Evolutionary conservation across 2,113 vertebrate species (phyloP).

Genomic region (Laticauda laticaudata): DNA sequence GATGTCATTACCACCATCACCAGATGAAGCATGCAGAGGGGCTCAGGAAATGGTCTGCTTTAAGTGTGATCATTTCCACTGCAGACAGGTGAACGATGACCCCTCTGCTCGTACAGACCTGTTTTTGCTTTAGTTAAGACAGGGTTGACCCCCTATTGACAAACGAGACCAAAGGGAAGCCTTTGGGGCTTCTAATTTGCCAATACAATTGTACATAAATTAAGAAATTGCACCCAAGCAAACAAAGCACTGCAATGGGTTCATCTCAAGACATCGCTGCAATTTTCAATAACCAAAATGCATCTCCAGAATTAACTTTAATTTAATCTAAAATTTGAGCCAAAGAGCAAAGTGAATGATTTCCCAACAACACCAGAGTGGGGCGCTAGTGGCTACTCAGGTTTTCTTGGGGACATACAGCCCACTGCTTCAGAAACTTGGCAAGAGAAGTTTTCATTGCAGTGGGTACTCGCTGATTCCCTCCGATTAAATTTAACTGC

Average conservation of each 20-base stretch:
- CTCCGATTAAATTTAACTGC: slow-evolving; percentile 60
- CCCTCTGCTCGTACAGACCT: background rate
- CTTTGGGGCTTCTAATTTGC: background rate
- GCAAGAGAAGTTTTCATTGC: slow-evolving; percentile 19
- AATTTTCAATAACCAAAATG: background rate
- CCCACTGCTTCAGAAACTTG: slow-evolving; percentile 2
- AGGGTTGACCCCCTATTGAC: background rate
- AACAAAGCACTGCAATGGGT: background rate
- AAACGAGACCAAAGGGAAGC: background rate
- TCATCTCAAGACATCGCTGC: background rate
- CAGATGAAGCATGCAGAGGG: background rate
- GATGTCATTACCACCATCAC: background rate
- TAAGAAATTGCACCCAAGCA: background rate
- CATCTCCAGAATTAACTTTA: background rate
- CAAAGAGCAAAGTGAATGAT: slow-evolving; percentile 49
- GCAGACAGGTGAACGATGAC: background rate
- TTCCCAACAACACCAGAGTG: slow-evolving; percentile 17
- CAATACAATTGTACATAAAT: background rate
- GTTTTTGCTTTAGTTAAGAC: background rate
- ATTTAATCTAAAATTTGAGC: slow-evolving; percentile 28
- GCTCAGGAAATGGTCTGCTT: background rate
- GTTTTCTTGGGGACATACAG: slow-evolving; percentile 5
- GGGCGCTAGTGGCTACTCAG: background rate
- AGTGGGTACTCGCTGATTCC: slow-evolving; percentile 41
- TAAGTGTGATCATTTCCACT: background rate